Evolutionary conservation across 2,888 invertebrate genomes (phyloP).

Genomic region (Xestobium rufovillosum): DNA sequence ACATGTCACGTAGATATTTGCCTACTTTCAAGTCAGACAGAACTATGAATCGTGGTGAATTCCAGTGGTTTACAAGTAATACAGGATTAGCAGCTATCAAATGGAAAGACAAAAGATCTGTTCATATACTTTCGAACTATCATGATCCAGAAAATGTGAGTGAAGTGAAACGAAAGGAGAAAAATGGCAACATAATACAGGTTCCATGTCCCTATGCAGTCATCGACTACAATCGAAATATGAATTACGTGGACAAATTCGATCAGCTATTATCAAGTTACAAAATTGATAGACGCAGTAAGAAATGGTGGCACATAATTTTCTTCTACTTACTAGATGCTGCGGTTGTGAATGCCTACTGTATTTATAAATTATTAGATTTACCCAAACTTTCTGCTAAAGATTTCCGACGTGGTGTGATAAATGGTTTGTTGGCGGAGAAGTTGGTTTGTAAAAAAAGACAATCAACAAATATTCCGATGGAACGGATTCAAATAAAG

Average conservation of each 20-base stretch:
- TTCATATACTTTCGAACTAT: conserved; percentile 27
- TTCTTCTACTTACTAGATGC: conserved; percentile 11
- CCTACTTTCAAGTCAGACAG: conserved; percentile 20
- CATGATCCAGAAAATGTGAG: conserved; percentile 23
- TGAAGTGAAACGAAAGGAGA: conserved; percentile 19
- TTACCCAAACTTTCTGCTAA: conserved; percentile 5
- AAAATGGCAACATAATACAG: conserved; percentile 21
- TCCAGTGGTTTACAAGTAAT: conserved; percentile 22
- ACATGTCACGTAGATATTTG: conserved; percentile 19
- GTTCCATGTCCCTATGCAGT: conserved; percentile 25
- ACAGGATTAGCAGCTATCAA: conserved; percentile 23
- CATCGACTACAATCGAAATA: conserved; percentile 27
- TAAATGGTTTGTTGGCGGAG: conserved; percentile 15
- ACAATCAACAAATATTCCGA: too few species aligned
- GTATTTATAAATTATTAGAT: conserved; percentile 6
- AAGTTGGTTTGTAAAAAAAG: too few species aligned
- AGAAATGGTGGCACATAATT: conserved; percentile 24
- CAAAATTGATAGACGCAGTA: conserved; percentile 26
- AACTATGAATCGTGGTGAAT: conserved; percentile 24
- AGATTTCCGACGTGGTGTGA: conserved; percentile 12
- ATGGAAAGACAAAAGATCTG: conserved; percentile 28
- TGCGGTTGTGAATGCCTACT: conserved; percentile 6
- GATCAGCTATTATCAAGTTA: conserved; percentile 25
- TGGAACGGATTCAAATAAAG: too few species aligned
- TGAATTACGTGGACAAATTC: conserved; percentile 29